A percentile compares a stretch with the other conserved stretches of the same genome.
Evolutionary conservation across 2,888 invertebrate genomes (phyloP).

Genomic region (Podotricha telesiphe): DNA sequence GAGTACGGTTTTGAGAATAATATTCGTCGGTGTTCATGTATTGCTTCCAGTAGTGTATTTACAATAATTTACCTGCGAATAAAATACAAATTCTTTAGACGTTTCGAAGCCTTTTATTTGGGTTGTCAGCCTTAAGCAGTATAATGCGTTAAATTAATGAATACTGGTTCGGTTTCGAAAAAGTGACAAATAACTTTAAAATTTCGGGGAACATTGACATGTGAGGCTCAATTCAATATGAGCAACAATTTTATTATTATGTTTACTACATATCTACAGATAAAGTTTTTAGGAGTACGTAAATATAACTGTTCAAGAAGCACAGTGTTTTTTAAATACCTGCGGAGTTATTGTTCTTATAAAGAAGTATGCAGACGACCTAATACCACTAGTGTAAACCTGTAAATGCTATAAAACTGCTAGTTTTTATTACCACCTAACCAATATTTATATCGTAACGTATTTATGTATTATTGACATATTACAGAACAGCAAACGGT

Average conservation of each 20-base stretch:
- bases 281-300: neutral
- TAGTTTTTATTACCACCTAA: neutral
- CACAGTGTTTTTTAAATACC: neutral
- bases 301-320: neutral
- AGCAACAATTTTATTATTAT: neutral
- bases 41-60: conserved; percentile 26
- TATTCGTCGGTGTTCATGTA: conserved; percentile 11
- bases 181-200: neutral
- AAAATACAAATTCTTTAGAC: conserved; percentile 13
- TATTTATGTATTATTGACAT: conserved; percentile 18
- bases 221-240: neutral
- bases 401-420: neutral
- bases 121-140: conserved; percentile 29
- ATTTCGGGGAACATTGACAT: neutral
- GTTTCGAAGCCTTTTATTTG: conserved; percentile 15
- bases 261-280: neutral
- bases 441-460: conserved; percentile 7
- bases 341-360: neutral
- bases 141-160: conserved; percentile 33
- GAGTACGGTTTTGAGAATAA: conserved; percentile 28
- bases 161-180: conserved; percentile 24
- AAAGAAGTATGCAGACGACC: neutral
- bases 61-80: neutral
- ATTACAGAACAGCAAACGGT: conserved; percentile 27
- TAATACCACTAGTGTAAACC: neutral